phyloP scores from a whole-genome alignment of 1,140 invertebrate species.

The Hyles euphorbiae region DNA sequence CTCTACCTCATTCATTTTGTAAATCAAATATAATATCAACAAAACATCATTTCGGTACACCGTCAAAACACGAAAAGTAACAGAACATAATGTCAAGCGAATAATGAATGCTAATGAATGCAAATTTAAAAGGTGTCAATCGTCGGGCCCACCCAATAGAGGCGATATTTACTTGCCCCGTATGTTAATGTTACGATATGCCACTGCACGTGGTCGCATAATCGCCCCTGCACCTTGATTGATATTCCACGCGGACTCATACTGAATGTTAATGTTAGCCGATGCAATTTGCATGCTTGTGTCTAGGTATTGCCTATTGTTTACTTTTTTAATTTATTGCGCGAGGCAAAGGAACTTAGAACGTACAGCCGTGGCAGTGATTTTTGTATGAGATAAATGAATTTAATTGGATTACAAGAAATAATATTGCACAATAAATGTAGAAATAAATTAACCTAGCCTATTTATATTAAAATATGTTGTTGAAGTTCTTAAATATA shows the following conservation, averaged over 20 bases:
- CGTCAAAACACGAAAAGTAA: not conserved
- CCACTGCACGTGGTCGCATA: constrained; percentile 56
- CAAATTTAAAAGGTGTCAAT: constrained; percentile 72
- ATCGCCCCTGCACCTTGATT: constrained; percentile 25
- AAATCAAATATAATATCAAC: not conserved
- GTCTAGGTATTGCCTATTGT: not conserved
- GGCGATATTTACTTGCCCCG: constrained; percentile 38
- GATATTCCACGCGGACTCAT: constrained; percentile 6
- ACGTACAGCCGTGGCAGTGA: too few species aligned
- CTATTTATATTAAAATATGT: too few species aligned
- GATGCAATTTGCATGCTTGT: too few species aligned
- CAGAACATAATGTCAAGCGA: constrained; percentile 1
- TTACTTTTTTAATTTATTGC: not conserved
- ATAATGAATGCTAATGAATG: constrained; percentile 59
- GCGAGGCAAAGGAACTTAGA: too few species aligned
- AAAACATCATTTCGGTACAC: constrained; percentile 8
- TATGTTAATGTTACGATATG: constrained; percentile 58
- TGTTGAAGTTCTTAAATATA: too few species aligned
- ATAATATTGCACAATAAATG: too few species aligned
- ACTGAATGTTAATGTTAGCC: too few species aligned
- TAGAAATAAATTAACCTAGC: too few species aligned
- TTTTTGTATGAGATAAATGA: too few species aligned
- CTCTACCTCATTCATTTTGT: too few species aligned
- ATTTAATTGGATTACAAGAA: too few species aligned
- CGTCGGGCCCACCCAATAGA: constrained; percentile 58